Conservation (phyloP, 2,797 vertebrate species). For the Mallotus villosus region DNA sequence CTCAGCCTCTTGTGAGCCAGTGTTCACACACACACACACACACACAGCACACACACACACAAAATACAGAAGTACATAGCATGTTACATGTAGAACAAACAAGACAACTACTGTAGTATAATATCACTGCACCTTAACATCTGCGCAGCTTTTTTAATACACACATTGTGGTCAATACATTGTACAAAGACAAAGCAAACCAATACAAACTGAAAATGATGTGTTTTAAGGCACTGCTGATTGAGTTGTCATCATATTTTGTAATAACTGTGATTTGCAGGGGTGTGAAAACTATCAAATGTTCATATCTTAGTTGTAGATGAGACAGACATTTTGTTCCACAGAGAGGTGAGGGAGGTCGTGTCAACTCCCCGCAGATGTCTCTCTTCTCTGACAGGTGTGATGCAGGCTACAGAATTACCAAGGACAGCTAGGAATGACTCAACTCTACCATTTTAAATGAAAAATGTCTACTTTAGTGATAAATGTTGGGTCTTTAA, state of each 20-base stretch:
- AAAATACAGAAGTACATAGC: not conserved
- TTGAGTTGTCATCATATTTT: too few relatives aligned
- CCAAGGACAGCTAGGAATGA: slow-evolving; percentile 12
- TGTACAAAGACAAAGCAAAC: too few relatives aligned
- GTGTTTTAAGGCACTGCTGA: too few relatives aligned
- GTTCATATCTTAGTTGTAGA: too few relatives aligned
- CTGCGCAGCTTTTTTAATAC: too few relatives aligned
- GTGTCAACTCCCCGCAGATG: not conserved
- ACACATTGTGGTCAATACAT: too few relatives aligned
- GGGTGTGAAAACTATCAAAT: too few relatives aligned
- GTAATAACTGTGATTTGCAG: too few relatives aligned
- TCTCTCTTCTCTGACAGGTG: not conserved
- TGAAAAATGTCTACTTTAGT: not conserved
- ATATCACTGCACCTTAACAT: too few relatives aligned
- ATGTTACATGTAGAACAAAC: not conserved
- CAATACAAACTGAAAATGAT: too few relatives aligned
- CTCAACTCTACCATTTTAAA: not conserved
- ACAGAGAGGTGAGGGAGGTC: slow-evolving; percentile 3
- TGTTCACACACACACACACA: slow-evolving; percentile 6
- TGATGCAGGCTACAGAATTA: not conserved
- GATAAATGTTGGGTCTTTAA: too few relatives aligned
- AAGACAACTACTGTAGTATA: not conserved
- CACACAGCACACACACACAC: slow-evolving; percentile 16
- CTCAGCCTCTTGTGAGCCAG: not conserved
- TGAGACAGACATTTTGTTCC: not conserved